phyloP scores from a whole-genome alignment of 2,797 vertebrate species.

The Urophycis tenuis region DNA sequence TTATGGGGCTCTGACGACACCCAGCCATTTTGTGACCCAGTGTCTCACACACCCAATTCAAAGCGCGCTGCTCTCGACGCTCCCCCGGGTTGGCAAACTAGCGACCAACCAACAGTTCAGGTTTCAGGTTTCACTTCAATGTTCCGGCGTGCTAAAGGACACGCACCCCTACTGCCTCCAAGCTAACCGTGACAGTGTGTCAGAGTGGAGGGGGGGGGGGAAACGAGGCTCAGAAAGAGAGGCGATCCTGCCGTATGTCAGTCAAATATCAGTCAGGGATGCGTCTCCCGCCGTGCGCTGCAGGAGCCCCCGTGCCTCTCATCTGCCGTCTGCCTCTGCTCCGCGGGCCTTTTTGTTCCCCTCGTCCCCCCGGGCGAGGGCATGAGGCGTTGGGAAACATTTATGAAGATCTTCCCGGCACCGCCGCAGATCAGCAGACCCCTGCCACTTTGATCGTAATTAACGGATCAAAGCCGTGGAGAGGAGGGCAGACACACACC shows the following conservation, averaged over 20 bases:
- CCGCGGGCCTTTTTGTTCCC: slow-evolving; percentile 25
- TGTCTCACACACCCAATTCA: not conserved
- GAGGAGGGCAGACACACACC: slow-evolving; percentile 56
- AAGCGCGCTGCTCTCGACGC: not conserved
- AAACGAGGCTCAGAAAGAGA: not conserved
- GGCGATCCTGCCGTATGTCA: too few species aligned
- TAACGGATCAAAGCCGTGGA: slow-evolving; percentile 60
- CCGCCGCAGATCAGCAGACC: slow-evolving; percentile 55
- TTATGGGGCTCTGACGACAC: not conserved
- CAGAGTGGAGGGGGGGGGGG: too few species aligned
- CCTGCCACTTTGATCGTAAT: slow-evolving; percentile 56
- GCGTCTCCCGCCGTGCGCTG: too few species aligned
- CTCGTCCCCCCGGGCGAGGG: slow-evolving; percentile 43
- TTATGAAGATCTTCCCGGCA: slow-evolving; percentile 41
- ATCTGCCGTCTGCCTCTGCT: slow-evolving; percentile 44
- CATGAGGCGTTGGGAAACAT: slow-evolving; percentile 31
- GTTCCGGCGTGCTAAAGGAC: not conserved
- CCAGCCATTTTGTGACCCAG: not conserved
- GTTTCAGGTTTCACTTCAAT: not conserved
- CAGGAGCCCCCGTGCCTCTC: slow-evolving; percentile 28
- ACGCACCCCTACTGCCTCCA: not conserved
- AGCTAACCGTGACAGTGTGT: not conserved
- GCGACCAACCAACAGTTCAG: not conserved
- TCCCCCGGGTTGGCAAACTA: not conserved
- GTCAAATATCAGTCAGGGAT: too few species aligned